Conservation (phyloP, 2,797 vertebrate species). For the Cottoperca gobio region DNA sequence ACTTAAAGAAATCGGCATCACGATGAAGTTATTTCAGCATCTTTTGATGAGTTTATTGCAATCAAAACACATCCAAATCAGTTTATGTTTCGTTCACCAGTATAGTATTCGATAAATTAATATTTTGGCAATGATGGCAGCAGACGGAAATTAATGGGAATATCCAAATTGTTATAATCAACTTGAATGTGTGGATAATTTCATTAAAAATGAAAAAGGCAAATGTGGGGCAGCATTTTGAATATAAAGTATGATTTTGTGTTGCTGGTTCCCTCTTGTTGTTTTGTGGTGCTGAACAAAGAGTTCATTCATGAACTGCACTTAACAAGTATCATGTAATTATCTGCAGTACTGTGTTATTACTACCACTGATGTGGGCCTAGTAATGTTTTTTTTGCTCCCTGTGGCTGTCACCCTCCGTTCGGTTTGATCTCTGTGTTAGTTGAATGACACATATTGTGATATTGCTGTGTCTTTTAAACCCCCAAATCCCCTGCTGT, state of each 20-base stretch:
- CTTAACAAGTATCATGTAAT: not conserved
- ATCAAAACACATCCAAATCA: no score
- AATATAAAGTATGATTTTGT: not conserved
- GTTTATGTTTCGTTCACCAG: not conserved
- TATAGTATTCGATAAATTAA: not conserved
- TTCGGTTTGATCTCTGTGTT: slow-evolving; percentile 11
- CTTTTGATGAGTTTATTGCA: no score
- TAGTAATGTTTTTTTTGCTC: not conserved
- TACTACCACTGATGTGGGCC: not conserved
- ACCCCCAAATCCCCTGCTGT: not conserved
- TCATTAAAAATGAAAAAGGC: not conserved
- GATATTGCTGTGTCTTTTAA: slow-evolving; percentile 1
- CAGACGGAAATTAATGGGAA: not conserved
- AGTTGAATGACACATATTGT: not conserved
- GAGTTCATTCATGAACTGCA: not conserved
- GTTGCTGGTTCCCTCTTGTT: not conserved
- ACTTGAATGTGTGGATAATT: not conserved
- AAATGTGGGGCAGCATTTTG: not conserved
- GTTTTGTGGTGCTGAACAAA: not conserved
- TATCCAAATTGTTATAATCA: not conserved
- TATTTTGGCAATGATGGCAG: not conserved
- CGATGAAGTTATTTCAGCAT: no score
- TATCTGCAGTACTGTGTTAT: not conserved
- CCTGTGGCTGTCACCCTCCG: not conserved
- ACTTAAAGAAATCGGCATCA: no score